Evolutionary conservation across 2,888 invertebrate species (phyloP).

Genomic region (Clistopyga incitator): DNA sequence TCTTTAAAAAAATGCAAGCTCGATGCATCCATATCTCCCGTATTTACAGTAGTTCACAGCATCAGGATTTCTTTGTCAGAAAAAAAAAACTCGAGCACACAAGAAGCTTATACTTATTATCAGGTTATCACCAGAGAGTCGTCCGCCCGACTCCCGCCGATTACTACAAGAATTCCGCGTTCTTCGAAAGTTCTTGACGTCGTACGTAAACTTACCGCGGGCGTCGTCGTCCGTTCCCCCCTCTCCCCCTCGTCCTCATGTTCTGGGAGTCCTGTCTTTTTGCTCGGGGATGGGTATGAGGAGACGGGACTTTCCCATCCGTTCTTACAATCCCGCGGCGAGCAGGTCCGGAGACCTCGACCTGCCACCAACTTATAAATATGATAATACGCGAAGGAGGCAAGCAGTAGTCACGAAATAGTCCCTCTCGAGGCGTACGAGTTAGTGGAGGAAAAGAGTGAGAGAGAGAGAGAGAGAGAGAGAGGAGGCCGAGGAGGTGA

Average conservation of each 20-base stretch:
- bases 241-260: neutral
- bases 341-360: slow-evolving; percentile 60
- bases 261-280: slow-evolving; percentile 13
- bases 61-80: neutral
- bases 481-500: neutral
- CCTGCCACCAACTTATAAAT: slow-evolving; percentile 80
- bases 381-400: slow-evolving; percentile 82
- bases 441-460: slow-evolving; percentile 4
- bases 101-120: neutral
- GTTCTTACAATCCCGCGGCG: slow-evolving; percentile 41
- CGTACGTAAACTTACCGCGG: slow-evolving; percentile 6
- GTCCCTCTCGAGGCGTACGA: slow-evolving; percentile 69
- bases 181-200: slow-evolving; percentile 6
- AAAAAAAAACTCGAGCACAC: neutral
- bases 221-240: neutral
- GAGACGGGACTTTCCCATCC: slow-evolving; percentile 42
- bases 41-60: neutral
- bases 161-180: slow-evolving; percentile 15
- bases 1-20: no score
- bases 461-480: slow-evolving; percentile 4
- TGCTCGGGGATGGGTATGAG: neutral
- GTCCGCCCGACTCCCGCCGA: slow-evolving; percentile 4
- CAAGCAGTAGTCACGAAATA: slow-evolving; percentile 80
- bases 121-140: slow-evolving; percentile 11
- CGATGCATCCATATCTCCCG: no score